Percentiles rank a stretch among this genome's conserved stretches.
These are phyloP conservation scores for Hippocampus comes DNA, from an alignment of 2,113 vertebrate species.

Conservation along the genomic window DNA sequence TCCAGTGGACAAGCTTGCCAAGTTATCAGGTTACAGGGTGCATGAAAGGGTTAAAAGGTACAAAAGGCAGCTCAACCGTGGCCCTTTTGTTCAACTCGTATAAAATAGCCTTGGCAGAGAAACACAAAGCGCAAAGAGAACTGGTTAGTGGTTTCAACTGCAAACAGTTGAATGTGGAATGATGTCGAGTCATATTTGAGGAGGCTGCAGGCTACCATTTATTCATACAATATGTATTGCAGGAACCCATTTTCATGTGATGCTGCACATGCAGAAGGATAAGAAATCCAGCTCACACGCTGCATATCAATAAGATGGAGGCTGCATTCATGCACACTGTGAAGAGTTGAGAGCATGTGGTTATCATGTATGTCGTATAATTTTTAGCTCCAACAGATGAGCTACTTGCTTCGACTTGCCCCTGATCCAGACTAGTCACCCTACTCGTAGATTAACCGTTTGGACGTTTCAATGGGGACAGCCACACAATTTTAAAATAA, in stretches of 20 bases:
- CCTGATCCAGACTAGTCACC: not conserved
- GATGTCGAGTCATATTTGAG: constrained; percentile 25
- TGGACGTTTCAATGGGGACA: not conserved
- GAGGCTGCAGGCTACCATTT: constrained; percentile 26
- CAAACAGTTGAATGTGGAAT: constrained; percentile 52
- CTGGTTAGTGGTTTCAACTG: constrained; percentile 28
- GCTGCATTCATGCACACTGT: not conserved
- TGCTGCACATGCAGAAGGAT: not conserved
- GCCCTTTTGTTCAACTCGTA: constrained; percentile 44
- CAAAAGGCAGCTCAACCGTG: constrained; percentile 47
- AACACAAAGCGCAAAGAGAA: constrained; percentile 14
- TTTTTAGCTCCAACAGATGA: constrained; percentile 18
- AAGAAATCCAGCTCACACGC: not conserved
- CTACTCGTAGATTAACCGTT: not conserved
- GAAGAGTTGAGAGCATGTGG: not conserved
- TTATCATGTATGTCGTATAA: constrained; percentile 6
- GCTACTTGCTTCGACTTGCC: not conserved
- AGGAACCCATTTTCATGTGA: constrained; percentile 16
- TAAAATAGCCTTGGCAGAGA: constrained; percentile 33
- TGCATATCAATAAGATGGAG: not conserved
- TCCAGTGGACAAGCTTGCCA: no score
- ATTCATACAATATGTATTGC: not conserved
- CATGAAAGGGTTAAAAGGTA: constrained; percentile 5
- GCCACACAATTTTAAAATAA: not conserved
- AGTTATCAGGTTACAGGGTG: no score